Evolutionary conservation across 2,888 invertebrate genomes (phyloP), one percentile per base, ranked within the genome.

Genomic region (Polydrusus cervinus): DNA sequence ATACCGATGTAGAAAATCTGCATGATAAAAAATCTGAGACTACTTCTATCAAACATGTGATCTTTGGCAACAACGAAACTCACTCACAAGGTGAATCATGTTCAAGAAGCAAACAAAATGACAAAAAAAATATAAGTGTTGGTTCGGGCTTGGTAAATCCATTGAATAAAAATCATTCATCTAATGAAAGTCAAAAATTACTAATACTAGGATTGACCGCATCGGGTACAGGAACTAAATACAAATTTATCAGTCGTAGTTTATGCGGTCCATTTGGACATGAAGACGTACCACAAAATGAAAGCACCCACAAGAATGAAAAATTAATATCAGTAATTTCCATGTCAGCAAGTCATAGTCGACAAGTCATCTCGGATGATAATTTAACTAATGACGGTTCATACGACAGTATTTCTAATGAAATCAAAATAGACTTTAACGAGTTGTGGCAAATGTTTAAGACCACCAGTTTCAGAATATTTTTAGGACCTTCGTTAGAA

Each of bases 401-500:
- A 3, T 0, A 11, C 16, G 3, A 3, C 9, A 60, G 38, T 13
- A 18, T 60, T 38, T 2, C 14, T 60, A 16, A 14, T 40, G 38
- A 14, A 60, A 25, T 71, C 9, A 34, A 51, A 16, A 11, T 71
- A 3, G 25, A 71, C 49, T 40, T n/a, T 10, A 45, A 20, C 5
- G 51, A 53, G 20, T 25, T 71, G 5, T 62, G 62, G 40, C 11
- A 62, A 43, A 16, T 7, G 11, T 16, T 64, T 53, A 62, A 71
- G 40, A 20, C 14, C 13, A 30, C 64, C 25, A 61, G 71, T 43
- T 75, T 75, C 45, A 47, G 75, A 45, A 49, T 68, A 11, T 68
- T 68, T 20, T 72, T 72, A 49, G 71, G 75, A 11, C 71, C 75
- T 14, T 72, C 75, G n/a, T 20, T 68, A 14, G 75, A 75, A 45